Percentiles rank a stretch among this genome's conserved stretches.
phyloP scores from a whole-genome alignment of 2,113 vertebrate genomes.

The Hylia prasina region DNA sequence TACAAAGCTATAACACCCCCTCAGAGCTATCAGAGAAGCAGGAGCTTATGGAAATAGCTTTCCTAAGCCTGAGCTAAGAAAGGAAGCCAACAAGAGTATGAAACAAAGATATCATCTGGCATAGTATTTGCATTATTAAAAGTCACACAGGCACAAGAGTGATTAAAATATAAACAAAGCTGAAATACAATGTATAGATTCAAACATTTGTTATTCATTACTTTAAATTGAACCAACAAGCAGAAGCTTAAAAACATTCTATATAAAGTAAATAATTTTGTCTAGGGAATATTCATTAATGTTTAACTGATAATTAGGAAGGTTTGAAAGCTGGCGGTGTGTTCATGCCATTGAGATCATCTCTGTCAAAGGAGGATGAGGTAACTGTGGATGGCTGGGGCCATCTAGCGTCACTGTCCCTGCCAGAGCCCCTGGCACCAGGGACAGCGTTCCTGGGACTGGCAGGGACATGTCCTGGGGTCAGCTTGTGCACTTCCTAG shows the following conservation, averaged over 20 bases:
- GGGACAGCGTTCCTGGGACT: neutral
- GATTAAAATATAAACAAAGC: neutral
- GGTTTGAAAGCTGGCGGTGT: neutral
- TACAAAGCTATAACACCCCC: fast-evolving
- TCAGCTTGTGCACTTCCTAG: neutral
- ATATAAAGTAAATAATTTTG: neutral
- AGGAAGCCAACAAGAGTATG: neutral
- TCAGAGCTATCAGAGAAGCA: neutral
- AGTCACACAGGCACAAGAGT: neutral
- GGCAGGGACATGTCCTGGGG: neutral
- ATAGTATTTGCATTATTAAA: neutral
- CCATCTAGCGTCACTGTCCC: conserved; percentile 9
- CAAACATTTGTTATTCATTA: neutral
- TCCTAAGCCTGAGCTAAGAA: neutral
- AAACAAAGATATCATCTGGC: neutral
- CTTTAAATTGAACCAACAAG: neutral
- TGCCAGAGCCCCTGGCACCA: neutral
- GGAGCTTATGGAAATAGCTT: neutral
- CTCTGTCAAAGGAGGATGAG: neutral
- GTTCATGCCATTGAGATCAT: neutral
- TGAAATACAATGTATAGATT: neutral
- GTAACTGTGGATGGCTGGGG: neutral
- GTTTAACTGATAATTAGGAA: neutral
- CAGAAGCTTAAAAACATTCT: neutral
- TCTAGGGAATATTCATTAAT: neutral